A percentile compares a stretch with the other conserved stretches of the same genome.
phyloP scores from a whole-genome alignment of 2,797 vertebrate genomes.

The Silurus lanzhouensis region DNA sequence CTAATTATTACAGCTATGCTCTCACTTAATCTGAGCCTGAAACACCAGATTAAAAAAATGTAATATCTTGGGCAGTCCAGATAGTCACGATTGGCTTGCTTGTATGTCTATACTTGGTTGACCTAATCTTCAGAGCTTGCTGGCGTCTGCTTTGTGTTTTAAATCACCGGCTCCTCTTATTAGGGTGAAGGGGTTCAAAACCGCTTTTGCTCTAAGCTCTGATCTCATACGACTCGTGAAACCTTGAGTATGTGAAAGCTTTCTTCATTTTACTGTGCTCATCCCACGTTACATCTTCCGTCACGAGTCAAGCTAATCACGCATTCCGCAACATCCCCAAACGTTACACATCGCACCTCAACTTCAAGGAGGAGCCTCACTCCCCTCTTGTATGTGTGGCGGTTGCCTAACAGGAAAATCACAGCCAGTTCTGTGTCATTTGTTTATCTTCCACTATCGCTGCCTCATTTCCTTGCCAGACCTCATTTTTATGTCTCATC shows the following conservation, averaged over 20 bases:
- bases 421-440: constrained; percentile 40
- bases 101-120: background rate
- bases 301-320: background rate
- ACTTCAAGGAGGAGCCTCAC: background rate
- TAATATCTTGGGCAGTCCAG: too few relatives aligned
- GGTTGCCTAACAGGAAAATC: constrained; percentile 31
- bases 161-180: background rate
- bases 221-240: background rate
- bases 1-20: background rate
- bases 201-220: background rate
- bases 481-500: constrained; percentile 2
- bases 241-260: background rate
- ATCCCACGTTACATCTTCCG: background rate
- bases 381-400: constrained; percentile 15
- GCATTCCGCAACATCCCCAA: background rate
- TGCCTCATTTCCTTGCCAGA: constrained; percentile 23
- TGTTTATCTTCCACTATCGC: constrained; percentile 41
- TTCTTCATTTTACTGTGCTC: background rate
- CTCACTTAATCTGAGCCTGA: background rate
- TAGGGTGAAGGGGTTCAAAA: background rate
- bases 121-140: background rate
- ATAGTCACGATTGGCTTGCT: background rate
- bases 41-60: background rate
- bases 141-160: background rate
- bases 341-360: too few relatives aligned